Evolutionary conservation across 2,888 invertebrate species (phyloP), one percentile per base, ranked within the genome.

Genomic region (Amphimallon solstitiale): DNA sequence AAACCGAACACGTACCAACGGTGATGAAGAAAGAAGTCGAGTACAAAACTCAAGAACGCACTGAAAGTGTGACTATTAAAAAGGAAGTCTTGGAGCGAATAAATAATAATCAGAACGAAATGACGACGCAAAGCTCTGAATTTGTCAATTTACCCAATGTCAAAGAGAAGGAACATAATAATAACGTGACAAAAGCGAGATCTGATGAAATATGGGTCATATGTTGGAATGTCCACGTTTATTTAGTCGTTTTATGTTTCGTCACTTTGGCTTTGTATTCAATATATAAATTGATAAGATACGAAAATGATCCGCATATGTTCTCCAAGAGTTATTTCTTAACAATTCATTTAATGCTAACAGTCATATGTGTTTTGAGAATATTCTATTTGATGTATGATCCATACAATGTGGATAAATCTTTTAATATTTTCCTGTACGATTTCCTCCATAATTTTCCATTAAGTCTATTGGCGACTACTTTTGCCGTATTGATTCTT

Each of bases 141-240:
- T 86, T 87, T 68, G 85, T 87, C 35, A 89, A 88, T 77, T 76
- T 88, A 60, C 86, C 87, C 0, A 88, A 88, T 71, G 85, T 86
- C 0, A 88, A 88, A 76, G 77, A 79, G 56, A 72, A 74, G 35
- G 71, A 73, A 40, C 7, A 6, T 14, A 78, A 79, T 21, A 70
- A 72, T 1, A 78, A 81, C 67, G 79, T 82, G 2, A 81, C 81
- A 1, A 75, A 80, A 67, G 81, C 81, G 4, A 79, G 78, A 38
- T 76, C 80, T 0, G 81, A 82, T 46, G 80, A 82, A 65, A 90
- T 91, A 0, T 93, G 93, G 91, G 88, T 91, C 0, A 90, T 93
- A 71, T 94, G 94, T 1, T 96, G 95, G 96, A 93, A 95, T 76
- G 88, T 95, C 6, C 96, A 97, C 79, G 91, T 96, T 3, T 97